A percentile compares a stretch with the other conserved stretches of the same genome.
These are phyloP conservation scores for Corvus hawaiiensis DNA, from an alignment of 2,113 vertebrate genomes.

Conservation along the genomic window DNA sequence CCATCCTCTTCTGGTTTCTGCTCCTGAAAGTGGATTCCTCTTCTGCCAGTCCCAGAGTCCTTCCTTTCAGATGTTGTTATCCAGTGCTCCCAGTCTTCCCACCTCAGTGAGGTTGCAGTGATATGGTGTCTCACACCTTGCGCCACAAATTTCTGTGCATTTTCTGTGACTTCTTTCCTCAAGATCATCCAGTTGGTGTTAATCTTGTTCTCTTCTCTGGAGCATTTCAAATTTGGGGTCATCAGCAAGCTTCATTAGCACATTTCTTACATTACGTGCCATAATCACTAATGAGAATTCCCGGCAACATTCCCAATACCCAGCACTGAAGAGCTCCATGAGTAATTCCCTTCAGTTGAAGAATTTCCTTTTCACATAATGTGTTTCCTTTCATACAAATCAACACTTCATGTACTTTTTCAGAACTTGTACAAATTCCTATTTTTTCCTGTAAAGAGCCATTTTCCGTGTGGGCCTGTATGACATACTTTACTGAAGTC, in stretches of 20 bases:
- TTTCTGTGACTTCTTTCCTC: neutral
- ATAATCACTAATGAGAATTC: neutral
- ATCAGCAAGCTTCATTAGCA: neutral
- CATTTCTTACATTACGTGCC: neutral
- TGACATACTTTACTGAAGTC: neutral
- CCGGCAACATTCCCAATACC: neutral
- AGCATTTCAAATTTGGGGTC: neutral
- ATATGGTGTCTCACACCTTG: neutral
- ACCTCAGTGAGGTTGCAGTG: neutral
- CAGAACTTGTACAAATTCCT: neutral
- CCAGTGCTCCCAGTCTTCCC: neutral
- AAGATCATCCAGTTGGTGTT: neutral
- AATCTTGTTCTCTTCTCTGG: neutral
- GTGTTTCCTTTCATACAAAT: slow-evolving; percentile 10
- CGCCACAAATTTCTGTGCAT: neutral
- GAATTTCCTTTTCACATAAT: slow-evolving; percentile 45
- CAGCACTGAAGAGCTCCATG: neutral
- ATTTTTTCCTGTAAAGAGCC: neutral
- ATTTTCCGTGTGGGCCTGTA: neutral
- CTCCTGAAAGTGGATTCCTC: neutral
- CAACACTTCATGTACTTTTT: neutral
- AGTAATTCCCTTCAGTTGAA: neutral
- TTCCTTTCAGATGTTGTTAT: neutral
- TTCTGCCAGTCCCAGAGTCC: neutral
- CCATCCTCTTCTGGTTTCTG: neutral